A percentile compares a stretch with the other conserved stretches of the same genome.
Conservation (phyloP, 2,797 vertebrate genomes). For the Chrosomus eos region DNA sequence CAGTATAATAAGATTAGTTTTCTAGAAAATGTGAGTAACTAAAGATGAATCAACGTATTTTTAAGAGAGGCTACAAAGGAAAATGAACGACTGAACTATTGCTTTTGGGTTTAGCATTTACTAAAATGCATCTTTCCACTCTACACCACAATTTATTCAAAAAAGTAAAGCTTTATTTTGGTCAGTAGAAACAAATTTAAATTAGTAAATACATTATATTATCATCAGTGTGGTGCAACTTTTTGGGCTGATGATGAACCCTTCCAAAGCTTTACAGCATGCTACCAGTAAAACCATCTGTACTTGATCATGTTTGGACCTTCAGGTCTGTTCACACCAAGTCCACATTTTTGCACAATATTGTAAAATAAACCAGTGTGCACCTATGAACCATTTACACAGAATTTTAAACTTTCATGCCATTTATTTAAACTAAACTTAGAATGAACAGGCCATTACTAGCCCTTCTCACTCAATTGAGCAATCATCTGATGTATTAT, state of each 20-base stretch:
- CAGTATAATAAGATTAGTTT: constrained; percentile 40
- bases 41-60: constrained; percentile 19
- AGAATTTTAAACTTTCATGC: neutral
- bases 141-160: neutral
- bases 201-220: neutral
- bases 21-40: constrained; percentile 6
- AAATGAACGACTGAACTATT: neutral
- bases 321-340: constrained; percentile 19
- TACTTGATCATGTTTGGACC: neutral
- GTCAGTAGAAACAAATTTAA: neutral
- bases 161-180: constrained; percentile 10
- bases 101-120: neutral
- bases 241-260: neutral
- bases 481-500: neutral
- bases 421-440: neutral
- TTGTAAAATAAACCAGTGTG: neutral
- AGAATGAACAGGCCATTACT: constrained; percentile 11
- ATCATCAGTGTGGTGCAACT: neutral
- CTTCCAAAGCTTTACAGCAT: neutral
- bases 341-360: neutral
- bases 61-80: neutral
- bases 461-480: neutral
- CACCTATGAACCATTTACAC: neutral
- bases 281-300: neutral
- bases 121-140: constrained; percentile 19